Conservation (phyloP, 2,797 vertebrate genomes). For the Chromobotia macracanthus region DNA sequence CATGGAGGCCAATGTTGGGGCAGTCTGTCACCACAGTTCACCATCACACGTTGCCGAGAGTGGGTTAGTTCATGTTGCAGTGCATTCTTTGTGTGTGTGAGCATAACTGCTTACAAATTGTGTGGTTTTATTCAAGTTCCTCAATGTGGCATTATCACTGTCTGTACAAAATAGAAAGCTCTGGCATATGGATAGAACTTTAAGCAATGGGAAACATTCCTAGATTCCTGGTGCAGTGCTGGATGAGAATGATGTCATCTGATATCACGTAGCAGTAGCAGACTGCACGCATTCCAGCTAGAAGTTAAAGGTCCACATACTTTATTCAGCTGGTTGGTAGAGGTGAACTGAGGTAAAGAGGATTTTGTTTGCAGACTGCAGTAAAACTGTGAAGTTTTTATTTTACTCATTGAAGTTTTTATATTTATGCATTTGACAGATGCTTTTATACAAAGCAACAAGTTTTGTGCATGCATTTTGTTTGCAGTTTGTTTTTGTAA, state of each 20-base stretch:
- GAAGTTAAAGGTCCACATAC: not conserved
- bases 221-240: not conserved
- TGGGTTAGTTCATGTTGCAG: slow-evolving; percentile 36
- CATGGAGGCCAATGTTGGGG: slow-evolving; percentile 47
- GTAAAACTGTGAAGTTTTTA: too few species aligned
- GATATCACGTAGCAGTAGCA: not conserved
- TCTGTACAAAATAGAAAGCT: slow-evolving; percentile 34
- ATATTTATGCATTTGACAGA: not conserved
- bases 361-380: not conserved
- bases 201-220: not conserved
- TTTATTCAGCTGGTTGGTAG: not conserved
- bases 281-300: not conserved
- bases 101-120: not conserved
- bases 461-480: too few species aligned
- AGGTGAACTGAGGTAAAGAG: slow-evolving; percentile 3
- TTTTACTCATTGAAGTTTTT: too few species aligned
- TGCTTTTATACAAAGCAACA: too few species aligned
- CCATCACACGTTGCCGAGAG: slow-evolving; percentile 36
- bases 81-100: slow-evolving; percentile 1
- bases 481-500: too few species aligned
- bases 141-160: slow-evolving; percentile 18
- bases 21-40: slow-evolving; percentile 50
- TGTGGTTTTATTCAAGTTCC: slow-evolving; percentile 1
- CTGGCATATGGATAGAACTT: not conserved
- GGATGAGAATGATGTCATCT: slow-evolving; percentile 16